Evolutionary conservation across 2,888 invertebrate genomes (phyloP), one percentile per base, ranked within the genome.

Genomic region (Lacanobia wlatinum): DNA sequence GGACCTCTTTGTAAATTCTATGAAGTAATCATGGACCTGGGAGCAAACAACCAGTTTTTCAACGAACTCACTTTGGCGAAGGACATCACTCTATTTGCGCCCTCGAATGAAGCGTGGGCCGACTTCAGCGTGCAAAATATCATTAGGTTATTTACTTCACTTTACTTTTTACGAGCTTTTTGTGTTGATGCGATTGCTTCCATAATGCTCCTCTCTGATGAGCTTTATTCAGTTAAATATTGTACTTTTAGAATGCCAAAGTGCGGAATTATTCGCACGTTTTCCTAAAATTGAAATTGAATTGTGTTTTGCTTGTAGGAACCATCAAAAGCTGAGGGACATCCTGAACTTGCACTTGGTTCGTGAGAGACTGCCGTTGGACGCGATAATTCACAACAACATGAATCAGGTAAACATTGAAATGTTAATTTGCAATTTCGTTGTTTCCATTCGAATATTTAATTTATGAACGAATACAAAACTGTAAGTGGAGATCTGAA

Each of bases 101-200:
- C 99, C 0, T 98, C 98, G 88, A 99, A 99, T 90, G 98, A 98
- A 78, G 99, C 99, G 18, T 98, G 98, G 97, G 97, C 97, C 62
- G 97, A 97, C 83, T 97, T 97, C 61, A 97, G 97, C 80, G 97
- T 98, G n/a, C 97, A 97, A 87, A 97, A 97, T 87, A 96, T 98
- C 76, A 94, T 97, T 67, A 96, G 97, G 97, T 97, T 88, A 85
- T 63, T 78, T 76, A 72, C 72, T 70, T 52, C 76, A 76, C 67
- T 78, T 70, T 70, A 56, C 46, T 65, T 67, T 73, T 75, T 55
- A 70, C n/a, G 73, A 74, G 67, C 63, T 75, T 74, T 68, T 69
- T 80, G 73, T 83, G 69, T 80, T 78, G 73, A 80, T 83, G 65
- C 67, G 56, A 72, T 83, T 73, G 53, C 58, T 71, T 55, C 56